These are phyloP conservation scores for Lasioglossum figueresi DNA, from an alignment of 2,888 invertebrate species.

Conservation along the genomic window DNA sequence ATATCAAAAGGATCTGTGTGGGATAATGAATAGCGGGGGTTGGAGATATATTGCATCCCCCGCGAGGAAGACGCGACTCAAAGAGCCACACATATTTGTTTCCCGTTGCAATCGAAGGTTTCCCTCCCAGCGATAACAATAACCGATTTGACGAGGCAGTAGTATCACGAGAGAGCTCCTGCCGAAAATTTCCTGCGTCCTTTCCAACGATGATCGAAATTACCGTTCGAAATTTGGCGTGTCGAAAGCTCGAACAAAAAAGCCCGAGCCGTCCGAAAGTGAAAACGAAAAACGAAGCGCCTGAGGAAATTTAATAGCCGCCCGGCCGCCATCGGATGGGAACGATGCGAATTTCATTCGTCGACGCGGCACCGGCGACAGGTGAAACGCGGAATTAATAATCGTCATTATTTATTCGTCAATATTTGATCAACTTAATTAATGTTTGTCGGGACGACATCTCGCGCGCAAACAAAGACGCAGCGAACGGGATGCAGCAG, in stretches of 20 bases:
- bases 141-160: slow-evolving; percentile 24
- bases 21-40: slow-evolving; percentile 19
- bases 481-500: background rate
- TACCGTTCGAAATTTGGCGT: background rate
- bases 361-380: background rate
- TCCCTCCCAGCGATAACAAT: slow-evolving; percentile 30
- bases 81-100: slow-evolving; percentile 46
- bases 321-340: background rate
- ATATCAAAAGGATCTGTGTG: slow-evolving; percentile 27
- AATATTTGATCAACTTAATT: slow-evolving; percentile 52
- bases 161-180: background rate
- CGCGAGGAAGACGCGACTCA: slow-evolving; percentile 20
- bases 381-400: slow-evolving; percentile 39
- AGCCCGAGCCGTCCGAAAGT: background rate
- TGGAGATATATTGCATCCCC: slow-evolving; percentile 16
- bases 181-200: background rate
- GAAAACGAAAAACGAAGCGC: slow-evolving; percentile 2
- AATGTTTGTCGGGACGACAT: slow-evolving; percentile 34
- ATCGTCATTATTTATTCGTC: slow-evolving; percentile 45
- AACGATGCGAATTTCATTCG: background rate
- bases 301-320: slow-evolving; percentile 12
- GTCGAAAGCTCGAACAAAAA: background rate
- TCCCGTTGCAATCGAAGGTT: slow-evolving; percentile 30
- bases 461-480: slow-evolving; percentile 26
- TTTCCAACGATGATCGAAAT: background rate